Conservation (phyloP, 92 coral and sea anemone genomes). For the Pocillopora meandrina region DNA sequence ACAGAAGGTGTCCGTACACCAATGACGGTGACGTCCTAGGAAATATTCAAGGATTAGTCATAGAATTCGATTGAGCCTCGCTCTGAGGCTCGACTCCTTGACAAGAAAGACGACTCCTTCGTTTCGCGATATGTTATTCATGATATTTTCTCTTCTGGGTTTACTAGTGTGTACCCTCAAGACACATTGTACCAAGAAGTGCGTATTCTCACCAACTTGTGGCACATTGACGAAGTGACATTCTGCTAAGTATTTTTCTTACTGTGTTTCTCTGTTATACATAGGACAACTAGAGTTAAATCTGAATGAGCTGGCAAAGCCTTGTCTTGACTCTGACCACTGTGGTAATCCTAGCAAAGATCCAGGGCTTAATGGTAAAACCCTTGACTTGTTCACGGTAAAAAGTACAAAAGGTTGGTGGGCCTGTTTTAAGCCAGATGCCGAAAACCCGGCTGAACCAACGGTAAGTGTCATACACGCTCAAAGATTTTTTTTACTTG, state of each 20-base stretch:
- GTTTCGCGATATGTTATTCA: too few relatives aligned
- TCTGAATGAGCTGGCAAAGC: slow-evolving; percentile 77
- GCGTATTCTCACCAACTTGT: neutral
- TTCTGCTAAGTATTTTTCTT: neutral
- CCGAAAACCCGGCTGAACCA: slow-evolving; percentile 38
- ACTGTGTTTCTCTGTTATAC: neutral
- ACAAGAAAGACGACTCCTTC: too few relatives aligned
- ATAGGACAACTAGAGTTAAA: slow-evolving; percentile 78
- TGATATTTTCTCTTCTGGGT: too few relatives aligned
- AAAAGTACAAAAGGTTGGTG: slow-evolving; percentile 91
- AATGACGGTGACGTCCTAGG: too few relatives aligned
- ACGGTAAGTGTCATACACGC: slow-evolving; percentile 1
- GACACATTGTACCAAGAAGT: too few relatives aligned
- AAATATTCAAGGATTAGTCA: too few relatives aligned
- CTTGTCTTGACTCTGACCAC: slow-evolving; percentile 66
- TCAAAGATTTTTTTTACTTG: neutral
- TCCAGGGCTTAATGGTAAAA: slow-evolving; percentile 70
- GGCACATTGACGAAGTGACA: neutral
- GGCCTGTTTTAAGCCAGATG: slow-evolving; percentile 85
- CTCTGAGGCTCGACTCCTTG: too few relatives aligned
- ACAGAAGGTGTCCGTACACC: too few relatives aligned
- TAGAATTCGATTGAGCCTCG: too few relatives aligned
- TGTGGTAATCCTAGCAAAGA: slow-evolving; percentile 76
- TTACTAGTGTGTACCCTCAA: too few relatives aligned
- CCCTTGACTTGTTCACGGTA: slow-evolving; percentile 73